phyloP scores from a whole-genome alignment of 2,113 vertebrate genomes.

The Gallinago undulata region DNA sequence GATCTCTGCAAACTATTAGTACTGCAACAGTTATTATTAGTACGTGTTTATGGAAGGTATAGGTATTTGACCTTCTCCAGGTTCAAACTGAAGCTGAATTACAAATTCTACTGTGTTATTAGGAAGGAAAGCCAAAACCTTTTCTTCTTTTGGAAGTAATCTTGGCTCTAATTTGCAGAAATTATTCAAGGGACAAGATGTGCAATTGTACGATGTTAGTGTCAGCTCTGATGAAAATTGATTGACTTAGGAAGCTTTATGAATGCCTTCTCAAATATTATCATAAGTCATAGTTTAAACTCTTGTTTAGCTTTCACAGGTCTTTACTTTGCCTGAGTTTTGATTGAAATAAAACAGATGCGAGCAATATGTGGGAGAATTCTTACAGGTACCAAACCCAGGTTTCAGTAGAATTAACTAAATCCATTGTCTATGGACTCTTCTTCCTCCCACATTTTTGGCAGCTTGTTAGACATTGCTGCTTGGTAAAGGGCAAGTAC shows the following conservation, averaged over 20 bases:
- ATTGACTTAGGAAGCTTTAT: not conserved
- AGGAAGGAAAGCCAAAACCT: not conserved
- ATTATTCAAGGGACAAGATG: not conserved
- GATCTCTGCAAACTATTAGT: not conserved
- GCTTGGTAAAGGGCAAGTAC: not conserved
- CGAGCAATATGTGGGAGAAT: not conserved
- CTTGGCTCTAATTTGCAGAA: not conserved
- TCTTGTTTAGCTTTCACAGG: not conserved
- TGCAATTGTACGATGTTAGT: not conserved
- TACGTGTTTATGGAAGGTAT: fast-evolving
- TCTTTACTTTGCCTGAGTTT: not conserved
- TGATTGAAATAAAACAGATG: not conserved
- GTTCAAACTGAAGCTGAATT: not conserved
- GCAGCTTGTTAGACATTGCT: not conserved
- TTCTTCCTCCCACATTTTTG: not conserved
- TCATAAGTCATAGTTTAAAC: not conserved
- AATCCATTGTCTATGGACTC: not conserved
- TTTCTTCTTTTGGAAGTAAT: not conserved
- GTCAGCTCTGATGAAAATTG: not conserved
- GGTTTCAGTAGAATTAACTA: not conserved
- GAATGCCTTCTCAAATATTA: not conserved
- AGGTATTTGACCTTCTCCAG: not conserved
- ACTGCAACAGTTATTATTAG: not conserved
- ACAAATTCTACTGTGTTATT: not conserved
- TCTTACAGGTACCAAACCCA: not conserved